phyloP scores from a whole-genome alignment of 2,113 vertebrate species.

The Riparia riparia region DNA sequence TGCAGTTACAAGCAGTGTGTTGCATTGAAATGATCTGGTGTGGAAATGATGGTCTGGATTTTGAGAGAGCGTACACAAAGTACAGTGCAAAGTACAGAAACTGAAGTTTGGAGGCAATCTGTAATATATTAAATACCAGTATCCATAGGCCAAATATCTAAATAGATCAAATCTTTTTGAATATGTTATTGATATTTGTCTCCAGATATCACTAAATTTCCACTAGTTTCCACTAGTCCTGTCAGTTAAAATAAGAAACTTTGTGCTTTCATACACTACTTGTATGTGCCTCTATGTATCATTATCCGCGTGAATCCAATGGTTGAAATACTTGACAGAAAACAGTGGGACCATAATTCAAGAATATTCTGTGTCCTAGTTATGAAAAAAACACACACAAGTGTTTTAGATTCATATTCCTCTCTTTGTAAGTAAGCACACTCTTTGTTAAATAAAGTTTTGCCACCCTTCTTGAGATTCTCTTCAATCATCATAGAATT shows the following conservation, averaged over 20 bases:
- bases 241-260: background rate
- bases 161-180: background rate
- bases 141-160: background rate
- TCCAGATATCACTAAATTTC: background rate
- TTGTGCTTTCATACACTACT: background rate
- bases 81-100: background rate
- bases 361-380: background rate
- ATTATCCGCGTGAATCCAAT: background rate
- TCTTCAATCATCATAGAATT: background rate
- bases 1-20: background rate
- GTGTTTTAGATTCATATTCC: background rate
- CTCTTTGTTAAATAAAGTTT: background rate
- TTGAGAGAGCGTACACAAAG: background rate
- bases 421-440: background rate
- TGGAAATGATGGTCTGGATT: background rate
- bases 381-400: background rate
- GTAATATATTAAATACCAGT: background rate
- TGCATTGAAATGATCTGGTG: background rate
- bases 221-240: background rate
- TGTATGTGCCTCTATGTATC: background rate
- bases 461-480: background rate
- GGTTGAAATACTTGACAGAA: background rate
- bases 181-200: background rate
- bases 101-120: background rate
- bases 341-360: background rate